phyloP scores from a whole-genome alignment of 2,113 vertebrate species.

The Okapia johnstoni region DNA sequence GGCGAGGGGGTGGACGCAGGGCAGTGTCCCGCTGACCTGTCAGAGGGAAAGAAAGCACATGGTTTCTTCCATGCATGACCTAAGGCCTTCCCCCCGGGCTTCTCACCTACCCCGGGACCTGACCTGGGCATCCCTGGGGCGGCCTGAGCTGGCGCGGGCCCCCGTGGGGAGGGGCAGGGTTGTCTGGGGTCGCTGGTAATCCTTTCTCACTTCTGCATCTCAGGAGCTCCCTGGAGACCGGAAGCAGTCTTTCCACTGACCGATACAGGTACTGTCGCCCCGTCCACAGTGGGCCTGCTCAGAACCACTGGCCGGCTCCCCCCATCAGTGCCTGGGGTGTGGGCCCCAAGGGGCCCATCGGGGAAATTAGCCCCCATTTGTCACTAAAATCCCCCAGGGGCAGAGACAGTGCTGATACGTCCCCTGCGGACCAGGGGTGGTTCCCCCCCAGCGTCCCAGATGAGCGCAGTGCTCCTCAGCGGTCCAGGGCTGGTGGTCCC shows the following conservation, averaged over 20 bases:
- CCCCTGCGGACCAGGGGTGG: not conserved
- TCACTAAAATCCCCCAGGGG: not conserved
- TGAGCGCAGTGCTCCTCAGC: not conserved
- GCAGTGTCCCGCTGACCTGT: not conserved
- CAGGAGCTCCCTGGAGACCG: constrained; percentile 82
- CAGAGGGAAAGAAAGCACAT: not conserved
- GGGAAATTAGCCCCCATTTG: not conserved
- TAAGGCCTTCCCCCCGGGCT: not conserved
- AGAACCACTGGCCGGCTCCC: not conserved
- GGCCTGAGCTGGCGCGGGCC: not conserved
- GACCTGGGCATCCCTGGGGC: not conserved
- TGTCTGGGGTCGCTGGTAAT: constrained; percentile 21
- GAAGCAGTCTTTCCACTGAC: constrained; percentile 80
- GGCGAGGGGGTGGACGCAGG: rapidly evolving
- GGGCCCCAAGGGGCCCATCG: not conserved
- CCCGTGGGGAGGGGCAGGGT: rapidly evolving
- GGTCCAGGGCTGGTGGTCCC: not conserved
- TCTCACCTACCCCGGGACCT: not conserved
- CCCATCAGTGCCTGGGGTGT: rapidly evolving
- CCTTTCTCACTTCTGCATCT: constrained; percentile 75
- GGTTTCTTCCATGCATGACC: not conserved
- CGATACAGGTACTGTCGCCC: constrained; percentile 70
- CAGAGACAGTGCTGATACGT: not conserved
- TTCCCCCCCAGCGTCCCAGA: not conserved
- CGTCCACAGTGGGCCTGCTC: not conserved